Conservation (phyloP, 92 coral and sea anemone genomes). For the Palythoa grandiflora region DNA sequence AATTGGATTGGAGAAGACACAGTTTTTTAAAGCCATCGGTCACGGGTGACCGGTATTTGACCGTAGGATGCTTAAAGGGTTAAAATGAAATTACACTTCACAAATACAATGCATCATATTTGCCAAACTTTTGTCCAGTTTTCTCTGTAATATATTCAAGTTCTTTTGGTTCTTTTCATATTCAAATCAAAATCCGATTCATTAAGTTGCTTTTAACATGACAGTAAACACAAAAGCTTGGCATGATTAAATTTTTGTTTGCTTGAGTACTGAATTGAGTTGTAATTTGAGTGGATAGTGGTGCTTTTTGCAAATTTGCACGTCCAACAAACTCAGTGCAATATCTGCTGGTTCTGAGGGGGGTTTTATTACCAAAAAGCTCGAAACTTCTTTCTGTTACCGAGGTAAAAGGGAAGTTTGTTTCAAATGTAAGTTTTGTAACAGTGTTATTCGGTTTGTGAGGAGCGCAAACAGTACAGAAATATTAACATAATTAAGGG, state of each 20-base stretch:
- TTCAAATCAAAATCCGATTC: conserved; percentile 17
- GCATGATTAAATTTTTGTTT: not conserved
- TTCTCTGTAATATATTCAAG: not conserved
- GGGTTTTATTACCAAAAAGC: not conserved
- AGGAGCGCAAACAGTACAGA: not conserved
- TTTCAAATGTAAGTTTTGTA: not conserved
- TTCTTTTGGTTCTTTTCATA: conserved; percentile 7
- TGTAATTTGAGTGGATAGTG: not conserved
- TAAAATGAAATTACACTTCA: too few species aligned
- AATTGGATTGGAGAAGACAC: too few species aligned
- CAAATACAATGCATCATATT: not conserved
- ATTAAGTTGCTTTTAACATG: not conserved
- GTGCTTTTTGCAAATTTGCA: not conserved
- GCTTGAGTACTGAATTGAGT: not conserved
- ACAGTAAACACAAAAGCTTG: conserved; percentile 13
- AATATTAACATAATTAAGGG: not conserved
- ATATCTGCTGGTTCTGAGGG: not conserved
- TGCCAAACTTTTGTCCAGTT: not conserved
- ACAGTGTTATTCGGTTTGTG: not conserved
- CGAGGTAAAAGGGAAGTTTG: not conserved
- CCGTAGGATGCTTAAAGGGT: too few species aligned
- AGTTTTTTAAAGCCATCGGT: too few species aligned
- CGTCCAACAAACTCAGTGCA: not conserved
- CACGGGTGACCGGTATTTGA: too few species aligned
- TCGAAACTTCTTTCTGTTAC: not conserved